Conservation (phyloP, 2,888 invertebrate species). For the Andrena dorsata region DNA sequence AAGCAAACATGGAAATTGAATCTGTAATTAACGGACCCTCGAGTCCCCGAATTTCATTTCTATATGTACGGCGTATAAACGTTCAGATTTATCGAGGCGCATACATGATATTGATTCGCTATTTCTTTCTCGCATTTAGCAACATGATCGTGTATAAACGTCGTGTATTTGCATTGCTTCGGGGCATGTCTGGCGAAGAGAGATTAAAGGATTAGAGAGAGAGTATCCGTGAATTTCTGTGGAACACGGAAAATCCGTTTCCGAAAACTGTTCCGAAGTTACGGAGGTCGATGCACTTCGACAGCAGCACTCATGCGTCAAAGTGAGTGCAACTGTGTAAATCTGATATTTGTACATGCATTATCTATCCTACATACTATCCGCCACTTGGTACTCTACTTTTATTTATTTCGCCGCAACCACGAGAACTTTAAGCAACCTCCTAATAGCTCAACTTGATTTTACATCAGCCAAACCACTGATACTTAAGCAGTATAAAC, state of each 20-base stretch:
- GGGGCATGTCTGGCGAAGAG: slow-evolving; percentile 29
- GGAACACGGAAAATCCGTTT: slow-evolving; percentile 32
- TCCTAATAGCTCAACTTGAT: background rate
- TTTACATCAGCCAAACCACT: background rate
- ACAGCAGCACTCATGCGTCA: slow-evolving; percentile 52
- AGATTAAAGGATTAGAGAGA: slow-evolving; percentile 40
- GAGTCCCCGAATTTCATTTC: background rate
- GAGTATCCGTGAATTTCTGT: slow-evolving; percentile 41
- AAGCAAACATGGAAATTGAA: background rate
- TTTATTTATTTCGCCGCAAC: background rate
- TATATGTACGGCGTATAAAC: background rate
- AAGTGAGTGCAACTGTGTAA: slow-evolving; percentile 54
- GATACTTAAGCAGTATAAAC: background rate
- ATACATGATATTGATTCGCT: slow-evolving; percentile 30
- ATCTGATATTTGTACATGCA: slow-evolving; percentile 18
- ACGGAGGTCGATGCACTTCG: slow-evolving; percentile 53
- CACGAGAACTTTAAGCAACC: background rate
- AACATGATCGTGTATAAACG: slow-evolving; percentile 33
- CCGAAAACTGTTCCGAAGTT: slow-evolving; percentile 40
- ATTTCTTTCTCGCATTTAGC: slow-evolving; percentile 49
- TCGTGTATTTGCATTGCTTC: slow-evolving; percentile 40
- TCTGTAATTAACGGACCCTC: background rate
- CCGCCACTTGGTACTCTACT: slow-evolving; percentile 11
- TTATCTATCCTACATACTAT: slow-evolving; percentile 4
- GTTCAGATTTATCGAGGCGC: background rate